Evolutionary conservation across 2,888 invertebrate species (phyloP).

Genomic region (Drosophila seclusa): DNA sequence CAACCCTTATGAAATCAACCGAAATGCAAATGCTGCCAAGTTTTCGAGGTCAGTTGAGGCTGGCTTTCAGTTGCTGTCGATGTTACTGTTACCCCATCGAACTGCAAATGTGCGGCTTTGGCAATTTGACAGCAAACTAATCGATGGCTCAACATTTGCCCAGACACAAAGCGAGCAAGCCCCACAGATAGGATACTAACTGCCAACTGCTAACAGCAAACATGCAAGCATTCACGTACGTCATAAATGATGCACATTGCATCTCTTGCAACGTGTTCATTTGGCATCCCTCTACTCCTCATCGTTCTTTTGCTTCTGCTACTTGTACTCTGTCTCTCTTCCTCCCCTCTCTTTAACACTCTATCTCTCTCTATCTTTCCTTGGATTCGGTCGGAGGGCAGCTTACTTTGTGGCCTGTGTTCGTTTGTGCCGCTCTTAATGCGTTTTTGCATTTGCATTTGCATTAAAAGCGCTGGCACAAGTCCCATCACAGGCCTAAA

Average conservation of each 20-base stretch:
- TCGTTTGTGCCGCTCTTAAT: conserved; percentile 69
- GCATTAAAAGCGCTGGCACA: conserved; percentile 72
- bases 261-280: conserved; percentile 46
- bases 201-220: conserved; percentile 16
- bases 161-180: conserved; percentile 72
- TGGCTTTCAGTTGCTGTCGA: conserved; percentile 43
- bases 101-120: conserved; percentile 71
- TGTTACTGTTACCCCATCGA: conserved; percentile 8
- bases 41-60: conserved; percentile 58
- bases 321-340: neutral
- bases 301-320: neutral
- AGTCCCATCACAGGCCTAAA: conserved; percentile 49
- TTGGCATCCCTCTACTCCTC: neutral
- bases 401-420: conserved; percentile 68
- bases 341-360: neutral
- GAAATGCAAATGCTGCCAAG: conserved; percentile 61
- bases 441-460: conserved; percentile 74
- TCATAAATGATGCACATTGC: conserved; percentile 78
- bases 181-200: conserved; percentile 27
- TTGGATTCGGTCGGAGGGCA: conserved; percentile 29
- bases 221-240: conserved; percentile 33
- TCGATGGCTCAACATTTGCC: conserved; percentile 78
- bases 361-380: neutral
- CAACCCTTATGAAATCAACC: conserved; percentile 54
- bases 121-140: conserved; percentile 75